Conservation (phyloP, 2,797 vertebrate genomes). For the Fringilla coelebs region DNA sequence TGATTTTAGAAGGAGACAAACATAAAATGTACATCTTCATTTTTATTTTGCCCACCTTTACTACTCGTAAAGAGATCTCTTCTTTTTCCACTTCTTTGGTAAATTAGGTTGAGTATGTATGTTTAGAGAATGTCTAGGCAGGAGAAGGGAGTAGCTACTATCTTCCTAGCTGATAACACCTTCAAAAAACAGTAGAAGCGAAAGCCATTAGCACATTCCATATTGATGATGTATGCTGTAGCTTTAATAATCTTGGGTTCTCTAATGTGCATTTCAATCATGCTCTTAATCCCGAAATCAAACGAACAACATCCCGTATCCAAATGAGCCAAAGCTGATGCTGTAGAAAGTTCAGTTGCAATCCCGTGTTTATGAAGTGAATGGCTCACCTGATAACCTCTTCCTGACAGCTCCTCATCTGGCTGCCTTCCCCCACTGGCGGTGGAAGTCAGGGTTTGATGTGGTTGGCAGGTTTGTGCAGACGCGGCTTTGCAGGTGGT, state of each 20-base stretch:
- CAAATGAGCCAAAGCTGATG: background rate
- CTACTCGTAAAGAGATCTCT: background rate
- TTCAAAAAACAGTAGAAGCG: background rate
- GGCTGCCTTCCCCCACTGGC: background rate
- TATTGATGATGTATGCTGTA: background rate
- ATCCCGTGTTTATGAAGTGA: background rate
- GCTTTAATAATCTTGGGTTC: background rate
- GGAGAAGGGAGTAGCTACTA: background rate
- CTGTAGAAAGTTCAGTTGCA: background rate
- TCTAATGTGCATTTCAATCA: background rate
- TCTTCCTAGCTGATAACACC: background rate
- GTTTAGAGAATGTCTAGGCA: background rate
- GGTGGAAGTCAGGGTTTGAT: background rate
- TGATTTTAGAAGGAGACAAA: background rate
- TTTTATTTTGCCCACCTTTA: background rate
- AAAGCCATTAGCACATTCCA: conserved; percentile 18
- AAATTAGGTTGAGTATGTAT: background rate
- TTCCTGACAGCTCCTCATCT: background rate
- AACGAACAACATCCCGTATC: background rate
- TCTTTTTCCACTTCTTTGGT: background rate
- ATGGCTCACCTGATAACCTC: conserved; percentile 19
- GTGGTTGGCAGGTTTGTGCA: background rate
- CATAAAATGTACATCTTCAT: background rate
- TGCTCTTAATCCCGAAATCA: conserved; percentile 4
- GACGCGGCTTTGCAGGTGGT: background rate